Conservation (phyloP, 2,113 vertebrate species). For the Ornithorhynchus anatinus region DNA sequence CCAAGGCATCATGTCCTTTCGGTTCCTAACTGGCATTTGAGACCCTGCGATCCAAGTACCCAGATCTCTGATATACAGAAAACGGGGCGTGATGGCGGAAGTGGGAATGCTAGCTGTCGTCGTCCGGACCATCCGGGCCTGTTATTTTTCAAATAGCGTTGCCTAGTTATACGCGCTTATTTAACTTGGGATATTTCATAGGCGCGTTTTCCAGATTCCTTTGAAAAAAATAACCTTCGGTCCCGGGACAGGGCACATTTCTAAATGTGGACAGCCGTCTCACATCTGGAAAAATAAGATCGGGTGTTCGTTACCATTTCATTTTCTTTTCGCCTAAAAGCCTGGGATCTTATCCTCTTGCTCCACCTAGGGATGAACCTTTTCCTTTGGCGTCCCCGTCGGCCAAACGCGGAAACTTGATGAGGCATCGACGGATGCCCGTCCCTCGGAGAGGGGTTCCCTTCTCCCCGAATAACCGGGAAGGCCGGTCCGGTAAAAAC, state of each 20-base stretch:
- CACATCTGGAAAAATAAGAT: too few species aligned
- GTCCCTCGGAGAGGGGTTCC: too few species aligned
- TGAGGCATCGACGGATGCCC: too few species aligned
- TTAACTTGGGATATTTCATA: not conserved
- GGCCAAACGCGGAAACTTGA: not conserved
- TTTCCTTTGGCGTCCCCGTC: not conserved
- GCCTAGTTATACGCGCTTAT: accelerated
- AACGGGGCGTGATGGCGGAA: not conserved
- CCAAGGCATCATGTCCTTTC: too few species aligned
- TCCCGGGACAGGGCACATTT: not conserved
- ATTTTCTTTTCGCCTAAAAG: too few species aligned
- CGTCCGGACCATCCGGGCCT: not conserved
- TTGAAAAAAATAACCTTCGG: not conserved
- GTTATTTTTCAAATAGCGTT: not conserved
- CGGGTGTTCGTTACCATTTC: too few species aligned
- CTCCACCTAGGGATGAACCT: not conserved
- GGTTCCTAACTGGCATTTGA: not conserved
- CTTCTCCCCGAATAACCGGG: too few species aligned
- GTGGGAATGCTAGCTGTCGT: not conserved
- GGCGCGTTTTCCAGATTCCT: not conserved
- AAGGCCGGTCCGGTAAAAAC: too few species aligned
- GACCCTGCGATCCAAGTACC: not conserved
- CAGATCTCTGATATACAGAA: not conserved
- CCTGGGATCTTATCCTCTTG: not conserved
- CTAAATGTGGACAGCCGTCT: not conserved